These are phyloP conservation scores for Muricea muricata DNA, from an alignment of 92 coral and sea anemone genomes.

Conservation along the genomic window DNA sequence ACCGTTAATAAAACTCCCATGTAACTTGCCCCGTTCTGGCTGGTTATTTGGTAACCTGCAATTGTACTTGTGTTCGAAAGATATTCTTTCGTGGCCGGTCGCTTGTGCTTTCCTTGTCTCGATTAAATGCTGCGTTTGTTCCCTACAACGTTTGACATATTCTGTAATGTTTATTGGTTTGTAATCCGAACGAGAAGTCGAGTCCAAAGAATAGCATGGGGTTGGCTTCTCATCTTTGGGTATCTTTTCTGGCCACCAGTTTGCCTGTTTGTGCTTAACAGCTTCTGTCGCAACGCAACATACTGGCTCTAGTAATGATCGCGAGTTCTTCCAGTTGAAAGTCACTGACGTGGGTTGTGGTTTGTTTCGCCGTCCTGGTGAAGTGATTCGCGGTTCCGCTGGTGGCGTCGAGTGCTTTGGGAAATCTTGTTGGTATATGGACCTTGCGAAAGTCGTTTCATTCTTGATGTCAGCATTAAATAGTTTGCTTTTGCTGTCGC, in stretches of 20 bases:
- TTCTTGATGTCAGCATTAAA: constrained; percentile 74
- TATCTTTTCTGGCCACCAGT: constrained; percentile 94
- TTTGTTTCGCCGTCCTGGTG: constrained; percentile 86
- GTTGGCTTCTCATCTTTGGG: constrained; percentile 65
- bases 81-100: constrained; percentile 78
- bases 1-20: constrained; percentile 85
- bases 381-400: constrained; percentile 64
- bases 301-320: constrained; percentile 91
- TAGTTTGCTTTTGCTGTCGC: constrained; percentile 82
- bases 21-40: constrained; percentile 87
- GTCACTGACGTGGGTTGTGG: constrained; percentile 93
- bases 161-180: constrained; percentile 38
- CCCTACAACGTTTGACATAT: constrained; percentile 34
- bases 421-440: constrained; percentile 83
- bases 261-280: constrained; percentile 45
- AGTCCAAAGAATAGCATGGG: constrained; percentile 78
- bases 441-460: constrained; percentile 22
- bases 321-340: constrained; percentile 86
- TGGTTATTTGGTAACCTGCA: constrained; percentile 89
- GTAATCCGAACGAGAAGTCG: constrained; percentile 89
- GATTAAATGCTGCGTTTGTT: constrained; percentile 37
- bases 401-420: constrained; percentile 79
- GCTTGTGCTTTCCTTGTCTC: constrained; percentile 49
- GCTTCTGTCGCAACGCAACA: constrained; percentile 79
- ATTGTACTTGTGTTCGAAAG: constrained; percentile 95